A percentile compares a stretch with the other conserved stretches of the same genome.
phyloP scores from a whole-genome alignment of 2,888 invertebrate species.

The Pelosia muscerda region DNA sequence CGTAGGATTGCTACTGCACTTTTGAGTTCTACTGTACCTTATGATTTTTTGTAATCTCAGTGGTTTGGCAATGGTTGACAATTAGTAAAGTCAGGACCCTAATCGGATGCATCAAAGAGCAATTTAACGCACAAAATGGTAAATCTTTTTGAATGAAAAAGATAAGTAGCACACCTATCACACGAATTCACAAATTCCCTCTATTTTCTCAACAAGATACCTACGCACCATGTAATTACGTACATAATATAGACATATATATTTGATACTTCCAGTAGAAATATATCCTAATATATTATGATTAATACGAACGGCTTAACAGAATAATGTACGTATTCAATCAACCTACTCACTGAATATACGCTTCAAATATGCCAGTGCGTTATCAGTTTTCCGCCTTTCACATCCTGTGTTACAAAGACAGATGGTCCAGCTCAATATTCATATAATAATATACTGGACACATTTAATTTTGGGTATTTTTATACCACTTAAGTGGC shows the following conservation, averaged over 20 bases:
- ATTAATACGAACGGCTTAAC: slow-evolving; percentile 9
- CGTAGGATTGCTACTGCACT: too few relatives aligned
- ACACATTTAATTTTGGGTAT: not conserved
- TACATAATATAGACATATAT: not conserved
- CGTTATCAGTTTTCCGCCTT: slow-evolving; percentile 16
- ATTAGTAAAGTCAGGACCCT: too few relatives aligned
- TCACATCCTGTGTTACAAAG: not conserved
- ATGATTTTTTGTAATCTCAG: too few relatives aligned
- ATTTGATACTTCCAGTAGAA: not conserved
- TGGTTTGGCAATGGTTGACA: too few relatives aligned
- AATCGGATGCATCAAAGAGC: too few relatives aligned
- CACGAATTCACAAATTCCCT: not conserved
- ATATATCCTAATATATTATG: slow-evolving; percentile 6
- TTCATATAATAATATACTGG: slow-evolving; percentile 6
- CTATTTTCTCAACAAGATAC: not conserved
- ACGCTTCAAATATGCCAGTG: slow-evolving; percentile 1
- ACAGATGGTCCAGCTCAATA: not conserved
- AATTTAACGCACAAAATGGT: too few relatives aligned
- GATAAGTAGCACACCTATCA: too few relatives aligned
- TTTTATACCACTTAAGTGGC: too few relatives aligned
- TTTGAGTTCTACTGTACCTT: too few relatives aligned
- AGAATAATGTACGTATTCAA: slow-evolving; percentile 14
- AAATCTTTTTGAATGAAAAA: too few relatives aligned
- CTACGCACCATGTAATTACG: not conserved
- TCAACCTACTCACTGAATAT: slow-evolving; percentile 7